These are phyloP conservation scores for Syngnathus rostellatus DNA, from an alignment of 2,797 vertebrate genomes.

Conservation along the genomic window DNA sequence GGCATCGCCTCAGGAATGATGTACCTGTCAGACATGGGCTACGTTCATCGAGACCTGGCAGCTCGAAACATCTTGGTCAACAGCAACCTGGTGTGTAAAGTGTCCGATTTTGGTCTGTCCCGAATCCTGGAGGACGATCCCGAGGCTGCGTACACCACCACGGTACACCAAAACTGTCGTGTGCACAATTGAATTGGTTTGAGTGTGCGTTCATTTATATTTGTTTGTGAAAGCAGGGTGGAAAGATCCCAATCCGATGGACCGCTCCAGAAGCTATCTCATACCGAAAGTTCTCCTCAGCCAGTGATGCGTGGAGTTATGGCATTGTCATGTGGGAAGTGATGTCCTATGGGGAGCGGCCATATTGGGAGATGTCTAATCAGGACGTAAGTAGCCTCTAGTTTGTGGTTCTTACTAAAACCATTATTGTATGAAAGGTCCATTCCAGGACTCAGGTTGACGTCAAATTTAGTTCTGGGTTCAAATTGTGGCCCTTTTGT, in stretches of 20 bases:
- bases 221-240: constrained; percentile 70
- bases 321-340: constrained; percentile 99
- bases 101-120: constrained; percentile 92
- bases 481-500: background rate
- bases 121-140: constrained; percentile 92
- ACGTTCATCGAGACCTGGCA: constrained; percentile 90
- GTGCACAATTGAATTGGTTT: background rate
- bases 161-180: constrained; percentile 65
- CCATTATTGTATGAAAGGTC: background rate
- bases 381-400: constrained; percentile 81
- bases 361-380: constrained; percentile 98
- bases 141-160: constrained; percentile 92
- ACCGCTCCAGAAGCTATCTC: constrained; percentile 93
- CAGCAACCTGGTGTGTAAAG: constrained; percentile 93
- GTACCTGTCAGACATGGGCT: constrained; percentile 96
- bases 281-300: constrained; percentile 92
- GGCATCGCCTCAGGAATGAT: constrained; percentile 95
- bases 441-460: background rate
- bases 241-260: constrained; percentile 96
- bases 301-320: constrained; percentile 91
- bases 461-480: background rate
- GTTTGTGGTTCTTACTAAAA: background rate
- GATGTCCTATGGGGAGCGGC: constrained; percentile 94
- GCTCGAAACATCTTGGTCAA: constrained; percentile 95
- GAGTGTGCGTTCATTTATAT: background rate